These are phyloP conservation scores for Sclerodermus sp. DNA, from an alignment of 2,888 invertebrate species.

Conservation along the genomic window DNA sequence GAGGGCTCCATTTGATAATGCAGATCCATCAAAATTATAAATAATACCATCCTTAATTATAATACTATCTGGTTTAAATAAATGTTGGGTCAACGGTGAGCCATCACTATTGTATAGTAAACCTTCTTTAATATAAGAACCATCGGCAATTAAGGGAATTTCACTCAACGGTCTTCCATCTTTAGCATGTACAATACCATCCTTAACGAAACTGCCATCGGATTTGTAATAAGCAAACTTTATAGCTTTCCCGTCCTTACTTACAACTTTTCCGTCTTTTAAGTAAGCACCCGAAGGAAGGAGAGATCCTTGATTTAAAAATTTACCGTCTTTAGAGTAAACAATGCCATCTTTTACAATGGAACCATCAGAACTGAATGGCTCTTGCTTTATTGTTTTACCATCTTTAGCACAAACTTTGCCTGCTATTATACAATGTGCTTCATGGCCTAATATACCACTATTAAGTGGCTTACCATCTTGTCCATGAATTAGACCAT, in stretches of 20 bases:
- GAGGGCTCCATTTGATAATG: constrained; percentile 37
- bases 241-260: constrained; percentile 47
- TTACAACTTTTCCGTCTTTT: constrained; percentile 49
- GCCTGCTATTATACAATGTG: constrained; percentile 44
- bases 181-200: constrained; percentile 44
- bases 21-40: constrained; percentile 33
- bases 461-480: constrained; percentile 43
- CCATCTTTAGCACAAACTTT: constrained; percentile 49
- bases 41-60: constrained; percentile 45
- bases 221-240: constrained; percentile 51
- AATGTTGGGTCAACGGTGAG: constrained; percentile 40
- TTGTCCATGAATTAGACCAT: constrained; percentile 46
- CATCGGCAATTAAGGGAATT: constrained; percentile 47
- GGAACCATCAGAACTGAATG: constrained; percentile 50
- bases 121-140: constrained; percentile 46
- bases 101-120: constrained; percentile 39
- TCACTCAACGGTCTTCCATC: constrained; percentile 45
- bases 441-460: constrained; percentile 47
- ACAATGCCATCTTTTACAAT: constrained; percentile 47
- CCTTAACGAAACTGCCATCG: constrained; percentile 50
- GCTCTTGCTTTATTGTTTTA: constrained; percentile 47
- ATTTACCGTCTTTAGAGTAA: constrained; percentile 47
- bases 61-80: constrained; percentile 47
- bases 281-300: constrained; percentile 48
- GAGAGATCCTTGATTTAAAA: constrained; percentile 49